Evolutionary conservation across 2,888 invertebrate species (phyloP).

Genomic region (Cosmopolites sordidus): DNA sequence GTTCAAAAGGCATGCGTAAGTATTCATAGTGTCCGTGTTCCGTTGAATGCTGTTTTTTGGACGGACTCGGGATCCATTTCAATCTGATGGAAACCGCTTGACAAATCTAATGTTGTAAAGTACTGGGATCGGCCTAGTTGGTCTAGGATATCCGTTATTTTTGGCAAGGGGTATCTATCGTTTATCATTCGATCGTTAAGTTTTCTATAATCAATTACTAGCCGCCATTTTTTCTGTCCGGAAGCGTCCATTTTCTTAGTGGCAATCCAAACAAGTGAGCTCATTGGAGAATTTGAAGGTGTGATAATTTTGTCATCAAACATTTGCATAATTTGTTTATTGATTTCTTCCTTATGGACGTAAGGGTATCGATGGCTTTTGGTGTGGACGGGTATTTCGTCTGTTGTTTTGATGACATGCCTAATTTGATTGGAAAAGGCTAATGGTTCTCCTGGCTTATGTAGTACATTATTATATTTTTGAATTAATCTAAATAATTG

Average conservation of each 20-base stretch:
- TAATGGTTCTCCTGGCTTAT: slow-evolving; percentile 5
- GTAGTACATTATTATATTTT: slow-evolving; percentile 7
- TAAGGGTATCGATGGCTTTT: too few relatives aligned
- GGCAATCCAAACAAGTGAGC: slow-evolving; percentile 31
- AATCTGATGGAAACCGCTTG: slow-evolving; percentile 28
- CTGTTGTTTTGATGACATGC: slow-evolving; percentile 21
- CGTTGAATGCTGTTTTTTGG: slow-evolving; percentile 25
- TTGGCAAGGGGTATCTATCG: slow-evolving; percentile 27
- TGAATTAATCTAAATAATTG: background rate
- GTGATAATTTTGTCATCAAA: slow-evolving; percentile 23
- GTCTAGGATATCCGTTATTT: slow-evolving; percentile 27
- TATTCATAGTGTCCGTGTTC: slow-evolving; percentile 25
- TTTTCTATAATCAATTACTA: too few relatives aligned
- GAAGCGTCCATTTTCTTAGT: slow-evolving; percentile 25
- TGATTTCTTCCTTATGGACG: too few relatives aligned
- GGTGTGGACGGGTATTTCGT: slow-evolving; percentile 21
- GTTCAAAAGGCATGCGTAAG: too few relatives aligned
- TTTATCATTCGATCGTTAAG: slow-evolving; percentile 25
- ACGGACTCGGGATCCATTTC: slow-evolving; percentile 23
- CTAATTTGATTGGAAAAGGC: slow-evolving; percentile 15
- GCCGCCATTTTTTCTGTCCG: too few relatives aligned
- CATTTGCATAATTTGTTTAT: too few relatives aligned
- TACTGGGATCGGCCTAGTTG: slow-evolving; percentile 23
- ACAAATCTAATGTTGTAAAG: slow-evolving; percentile 26
- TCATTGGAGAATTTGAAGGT: slow-evolving; percentile 28